Evolutionary conservation across 1,140 invertebrate genomes (phyloP), one percentile per base, ranked within the genome.

Genomic region (Pseudachorutes palmiensis): DNA sequence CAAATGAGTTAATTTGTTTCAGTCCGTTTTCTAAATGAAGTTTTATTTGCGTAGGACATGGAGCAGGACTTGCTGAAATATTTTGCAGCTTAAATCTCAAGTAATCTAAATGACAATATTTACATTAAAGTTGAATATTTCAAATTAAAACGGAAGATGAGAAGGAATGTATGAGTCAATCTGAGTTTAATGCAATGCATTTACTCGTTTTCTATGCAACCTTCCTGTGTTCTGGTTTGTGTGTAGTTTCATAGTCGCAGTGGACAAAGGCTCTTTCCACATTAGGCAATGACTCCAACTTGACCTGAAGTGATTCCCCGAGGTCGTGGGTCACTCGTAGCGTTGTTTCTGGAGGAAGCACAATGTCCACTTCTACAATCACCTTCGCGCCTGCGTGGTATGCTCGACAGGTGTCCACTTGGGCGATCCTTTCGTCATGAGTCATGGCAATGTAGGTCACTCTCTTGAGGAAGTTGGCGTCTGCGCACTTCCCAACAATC

Each of bases 281-380:
- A 48, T 41, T 31, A 3, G 32, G 32, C 12, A 63, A 19, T 14
- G 26, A 26, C 29, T 63, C 61, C 2, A 63, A 26, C 33, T 26
- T 36, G 19, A 5, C 26, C 41, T 63, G 61, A 2, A 63, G 31
- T 5, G 32, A 26, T 41, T 63, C 61, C 12, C 61, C 61, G 12
- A 63, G 22, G 41, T 63, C 61, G 26, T 63, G 61, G 14, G 61
- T 16, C 19, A 63, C 61, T 48, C 41, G 31, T 2, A 63, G 61
- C 3, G 5, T 63, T 9, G 41, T 63, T 3, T 36, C 33, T 16
- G 61, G 61, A 19, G 31, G 61, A 24, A 63, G 61, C 22, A 63
- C 61, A 14, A 63, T 63, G 61, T 63, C 61, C 2, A 63, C 61
- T 63, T 63, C 61, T 24, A 41, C 61, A 19, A 63, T 63, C 31